Evolutionary conservation across 2,113 vertebrate genomes (phyloP), one percentile per base, ranked within the genome.

Genomic region (Rhea americana): DNA sequence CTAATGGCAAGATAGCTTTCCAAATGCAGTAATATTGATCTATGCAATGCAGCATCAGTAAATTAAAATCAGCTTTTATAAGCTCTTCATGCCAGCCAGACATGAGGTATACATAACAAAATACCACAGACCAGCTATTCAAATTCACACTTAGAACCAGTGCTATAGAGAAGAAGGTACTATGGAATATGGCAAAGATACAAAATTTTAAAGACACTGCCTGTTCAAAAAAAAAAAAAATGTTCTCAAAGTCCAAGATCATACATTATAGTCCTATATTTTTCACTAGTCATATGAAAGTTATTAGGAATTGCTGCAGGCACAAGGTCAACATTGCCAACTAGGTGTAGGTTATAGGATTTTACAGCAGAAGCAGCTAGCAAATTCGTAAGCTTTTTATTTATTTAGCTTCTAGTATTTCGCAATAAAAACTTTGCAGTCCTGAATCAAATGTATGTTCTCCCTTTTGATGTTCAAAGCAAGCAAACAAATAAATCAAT

Each of bases 1-100:
- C 50, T 87, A 97, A 92, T 45, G 58, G 22, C 59, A 91, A 50
- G 80, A 18, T 72, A 86, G 77, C 62, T 53, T 77, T 63, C 75
- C 94, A 94, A 84, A 68, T 39, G 63, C 66, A 82, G 56, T 87
- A 87, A 82, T 82, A 89, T 95, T 86, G 89, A 95, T 93, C 82
- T 10, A 48, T 51, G 84, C 26, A 37, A 84, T 68, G 71, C 43
- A 94, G 78, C 68, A 85, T 81, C 91, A 78, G 56, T 93, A 94
- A 92, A 80, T 95, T 93, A 91, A 87, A 87, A 73, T 51, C 68
- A 93, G 63, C 28, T 81, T 87, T 86, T 45, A 89, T 78, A 87
- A 47, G 19, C 25, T 80, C 65, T 75, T 56, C 32, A 37, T 53
- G 45, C 9, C 76, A 71, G 25, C 30, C 80, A 1, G 56, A 74